Percentiles rank a stretch among this genome's conserved stretches.
phyloP scores from a whole-genome alignment of 2,888 invertebrate genomes.

The Chironomus riparius region DNA sequence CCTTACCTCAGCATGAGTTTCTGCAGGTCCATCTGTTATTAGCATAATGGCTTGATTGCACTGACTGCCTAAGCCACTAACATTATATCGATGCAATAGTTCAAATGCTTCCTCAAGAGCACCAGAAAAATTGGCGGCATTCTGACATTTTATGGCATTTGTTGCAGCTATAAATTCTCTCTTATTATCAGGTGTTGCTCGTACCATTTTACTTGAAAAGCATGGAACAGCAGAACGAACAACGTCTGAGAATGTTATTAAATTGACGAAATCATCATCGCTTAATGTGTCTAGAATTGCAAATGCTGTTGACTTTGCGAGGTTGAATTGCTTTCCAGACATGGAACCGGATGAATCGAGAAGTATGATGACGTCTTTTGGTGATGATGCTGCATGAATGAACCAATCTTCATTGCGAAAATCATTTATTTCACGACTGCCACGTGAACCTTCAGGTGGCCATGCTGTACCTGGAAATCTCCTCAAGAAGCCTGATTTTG shows the following conservation, averaged over 20 bases:
- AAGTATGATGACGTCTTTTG: conserved; percentile 87
- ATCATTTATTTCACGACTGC: conserved; percentile 81
- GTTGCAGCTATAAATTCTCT: conserved; percentile 70
- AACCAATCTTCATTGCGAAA: conserved; percentile 93
- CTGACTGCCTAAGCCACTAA: conserved; percentile 76
- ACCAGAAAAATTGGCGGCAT: conserved; percentile 84
- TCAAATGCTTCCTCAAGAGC: conserved; percentile 90
- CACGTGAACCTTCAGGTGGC: conserved; percentile 48
- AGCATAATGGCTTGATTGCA: conserved; percentile 99
- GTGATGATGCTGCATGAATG: conserved; percentile 91
- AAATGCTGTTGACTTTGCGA: conserved; percentile 81
- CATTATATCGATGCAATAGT: conserved; percentile 78
- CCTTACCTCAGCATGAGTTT: conserved; percentile 50
- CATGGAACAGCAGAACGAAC: conserved; percentile 81
- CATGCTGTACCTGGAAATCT: conserved; percentile 74
- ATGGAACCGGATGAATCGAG: conserved; percentile 87
- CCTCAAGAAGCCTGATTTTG: conserved; percentile 88
- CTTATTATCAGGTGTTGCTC: conserved; percentile 75
- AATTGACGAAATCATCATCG: conserved; percentile 94
- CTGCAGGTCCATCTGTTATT: conserved; percentile 86
- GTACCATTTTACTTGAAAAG: conserved; percentile 73
- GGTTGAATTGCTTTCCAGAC: conserved; percentile 69
- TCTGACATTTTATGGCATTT: conserved; percentile 61
- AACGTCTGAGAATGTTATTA: conserved; percentile 79
- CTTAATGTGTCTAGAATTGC: conserved; percentile 89